A percentile compares a stretch with the other conserved stretches of the same genome.
These are phyloP conservation scores for Heloderma charlesbogerti DNA, from an alignment of 2,113 vertebrate genomes.

Conservation along the genomic window DNA sequence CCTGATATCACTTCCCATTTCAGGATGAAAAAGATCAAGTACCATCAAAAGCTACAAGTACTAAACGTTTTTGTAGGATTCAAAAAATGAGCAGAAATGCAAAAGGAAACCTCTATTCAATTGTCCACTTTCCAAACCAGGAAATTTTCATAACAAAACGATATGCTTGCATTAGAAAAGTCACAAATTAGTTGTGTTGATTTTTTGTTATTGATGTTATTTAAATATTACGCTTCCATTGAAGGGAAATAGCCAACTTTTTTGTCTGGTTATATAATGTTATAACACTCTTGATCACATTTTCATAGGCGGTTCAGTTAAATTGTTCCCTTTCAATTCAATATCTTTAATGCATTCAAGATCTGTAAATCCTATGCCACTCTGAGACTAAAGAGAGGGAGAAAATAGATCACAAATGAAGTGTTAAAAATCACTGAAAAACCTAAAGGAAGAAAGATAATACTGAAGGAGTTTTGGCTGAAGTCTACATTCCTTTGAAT, in stretches of 20 bases:
- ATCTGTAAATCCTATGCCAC: slow-evolving; percentile 68
- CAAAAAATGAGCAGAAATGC: slow-evolving; percentile 81
- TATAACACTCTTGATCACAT: slow-evolving; percentile 59
- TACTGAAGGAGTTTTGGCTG: slow-evolving; percentile 71
- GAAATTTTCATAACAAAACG: slow-evolving; percentile 79
- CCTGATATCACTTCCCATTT: slow-evolving; percentile 79
- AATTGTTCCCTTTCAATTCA: slow-evolving; percentile 44
- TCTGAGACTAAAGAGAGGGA: slow-evolving; percentile 65
- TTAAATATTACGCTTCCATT: slow-evolving; percentile 65
- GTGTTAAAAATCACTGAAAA: slow-evolving; percentile 76
- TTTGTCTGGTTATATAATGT: slow-evolving; percentile 63
- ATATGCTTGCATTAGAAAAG: slow-evolving; percentile 80
- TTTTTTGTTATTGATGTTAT: slow-evolving; percentile 49
- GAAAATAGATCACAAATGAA: slow-evolving; percentile 68
- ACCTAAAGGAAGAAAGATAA: slow-evolving; percentile 70
- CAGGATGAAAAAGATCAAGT: slow-evolving; percentile 78
- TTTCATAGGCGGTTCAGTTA: slow-evolving; percentile 63
- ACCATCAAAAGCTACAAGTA: slow-evolving; percentile 78
- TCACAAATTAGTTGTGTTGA: slow-evolving; percentile 79
- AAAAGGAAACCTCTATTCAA: slow-evolving; percentile 74
- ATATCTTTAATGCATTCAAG: slow-evolving; percentile 66
- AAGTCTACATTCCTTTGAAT: slow-evolving; percentile 74
- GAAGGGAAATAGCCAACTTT: slow-evolving; percentile 70
- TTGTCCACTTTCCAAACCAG: slow-evolving; percentile 77
- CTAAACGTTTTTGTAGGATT: slow-evolving; percentile 80